Evolutionary conservation across 2,113 vertebrate genomes (phyloP), one percentile per base, ranked within the genome.

Genomic region (Galemys pyrenaicus): DNA sequence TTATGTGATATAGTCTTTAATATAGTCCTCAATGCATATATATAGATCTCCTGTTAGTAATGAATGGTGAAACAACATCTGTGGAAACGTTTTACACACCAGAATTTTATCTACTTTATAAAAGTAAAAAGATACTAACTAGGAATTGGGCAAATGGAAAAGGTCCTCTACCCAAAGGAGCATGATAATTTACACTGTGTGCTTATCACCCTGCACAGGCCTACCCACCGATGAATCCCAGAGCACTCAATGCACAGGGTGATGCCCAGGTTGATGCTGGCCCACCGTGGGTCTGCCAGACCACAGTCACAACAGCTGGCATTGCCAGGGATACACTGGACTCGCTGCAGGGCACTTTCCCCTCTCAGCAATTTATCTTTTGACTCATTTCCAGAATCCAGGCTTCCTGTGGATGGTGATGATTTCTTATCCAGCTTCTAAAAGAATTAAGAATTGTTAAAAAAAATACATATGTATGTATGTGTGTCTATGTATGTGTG

Each of bases 261-360:
- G 97, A 99, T 99, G 92, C 99, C 99, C 71, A 99, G 98, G 97
- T 99, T 99, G 98, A 99, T 99, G 97, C 99, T 99, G 98, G 99
- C 99, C 99, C 99, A 99, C 84, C 99, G 98, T 0, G 99, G 99
- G 92, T 99, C 99, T 2, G 99, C 98, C 97, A 99, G 98, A 2
- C 99, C 99, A 87, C 99, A 99, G 64, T 99, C 99, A 49, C 99
- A 99, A 97, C 99, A 99, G 95, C 97, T 98, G 87, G 96, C 93
- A 39, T 99, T 99, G 17, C 99, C 99, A 6, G 99, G 97, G 92
- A 99, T 99, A 85, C 98, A 98, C 97, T 99, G 98, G 56, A 99
- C 99, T 78, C 98, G 98, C 98, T 99, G 99, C 9, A 99, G 98
- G 6, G 99, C 99, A 60, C 99, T 99, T 95, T 99, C 99, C 84